Base-by-base conservation (phyloP, 1,140 invertebrate genomes). In the Caenorhabditis tropicalis region DNA sequence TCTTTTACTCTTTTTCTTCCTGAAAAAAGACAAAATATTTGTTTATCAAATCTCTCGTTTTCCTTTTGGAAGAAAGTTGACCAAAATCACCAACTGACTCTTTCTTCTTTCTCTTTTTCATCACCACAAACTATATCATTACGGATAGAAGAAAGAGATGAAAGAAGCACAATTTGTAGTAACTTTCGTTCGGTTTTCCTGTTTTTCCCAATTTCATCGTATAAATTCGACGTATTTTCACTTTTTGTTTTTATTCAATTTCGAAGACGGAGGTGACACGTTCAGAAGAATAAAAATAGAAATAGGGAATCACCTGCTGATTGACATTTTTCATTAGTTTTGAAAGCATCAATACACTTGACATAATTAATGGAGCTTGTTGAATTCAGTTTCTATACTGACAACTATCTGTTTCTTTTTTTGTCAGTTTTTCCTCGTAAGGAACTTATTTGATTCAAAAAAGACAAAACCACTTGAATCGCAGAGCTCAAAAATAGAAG, bases 251-350 rank as follows among this genome's bases (percentile, higher is more conserved):
- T n/a, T n/a, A n/a, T n/a, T n/a, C n/a, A n/a, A n/a, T n/a, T n/a
- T n/a, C n/a, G n/a, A n/a, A n/a, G n/a, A n/a, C n/a, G n/a, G 12
- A 39, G 16, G 21, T 36, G 31, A 36, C 33, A 19, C 29, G 16
- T 27, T n/a, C 10, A 21, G 12, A 24, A 43, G 43, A 36, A 36
- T 36, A 0, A 3, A 65, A 65, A 36, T 65, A 36, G 16, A 36
- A 5, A 43, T 6, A 16, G 21, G n/a, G n/a, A n/a, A 74, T 74
- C 65, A 74, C 65, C 65, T 74, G 65, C 36, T 74, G 65, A 74
- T 43, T 74, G 65, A 74, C 65, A 74, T 74, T 74, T 74, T n/a
- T 74, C 27, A 74, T 74, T 74, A n/a, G 29, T 36, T 24, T 56
- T 27, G n/a, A n/a, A n/a, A n/a, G n/a, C n/a, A 10, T 27, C 7